Conservation (phyloP, 2,113 vertebrate genomes). For the Morone saxatilis region DNA sequence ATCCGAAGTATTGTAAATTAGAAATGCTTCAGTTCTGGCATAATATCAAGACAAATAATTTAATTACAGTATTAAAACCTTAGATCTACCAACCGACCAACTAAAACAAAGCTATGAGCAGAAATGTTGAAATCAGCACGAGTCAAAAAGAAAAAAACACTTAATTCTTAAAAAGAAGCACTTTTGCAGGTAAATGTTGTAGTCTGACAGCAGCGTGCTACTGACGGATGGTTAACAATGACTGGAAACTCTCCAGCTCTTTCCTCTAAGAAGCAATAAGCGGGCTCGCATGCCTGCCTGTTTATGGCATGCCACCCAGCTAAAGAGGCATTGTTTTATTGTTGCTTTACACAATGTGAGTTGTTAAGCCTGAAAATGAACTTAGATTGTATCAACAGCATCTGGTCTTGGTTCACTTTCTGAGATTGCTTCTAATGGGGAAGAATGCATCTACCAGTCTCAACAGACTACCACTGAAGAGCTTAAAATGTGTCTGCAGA, state of each 20-base stretch:
- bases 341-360: conserved; percentile 66
- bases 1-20: too few species aligned
- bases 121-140: not conserved
- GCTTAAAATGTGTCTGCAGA: not conserved
- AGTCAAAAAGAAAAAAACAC: not conserved
- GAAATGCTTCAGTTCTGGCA: not conserved
- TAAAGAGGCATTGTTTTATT: conserved; percentile 66
- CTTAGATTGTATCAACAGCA: conserved; percentile 52
- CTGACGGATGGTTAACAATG: conserved; percentile 44
- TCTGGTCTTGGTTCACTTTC: conserved; percentile 45
- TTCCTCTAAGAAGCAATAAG: not conserved
- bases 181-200: not conserved
- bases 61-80: not conserved
- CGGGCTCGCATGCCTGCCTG: conserved; percentile 21
- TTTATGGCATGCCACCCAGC: conserved; percentile 47
- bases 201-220: conserved; percentile 5
- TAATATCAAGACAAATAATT: not conserved
- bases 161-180: not conserved
- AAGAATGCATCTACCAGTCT: conserved; percentile 1
- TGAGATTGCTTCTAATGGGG: conserved; percentile 11
- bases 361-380: conserved; percentile 66
- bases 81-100: not conserved
- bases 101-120: not conserved
- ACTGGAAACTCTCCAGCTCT: conserved; percentile 47
- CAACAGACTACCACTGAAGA: not conserved